Evolutionary conservation across 2,797 vertebrate genomes (phyloP), one percentile per base, ranked within the genome.

Genomic region (Neomorphus geoffroyi): DNA sequence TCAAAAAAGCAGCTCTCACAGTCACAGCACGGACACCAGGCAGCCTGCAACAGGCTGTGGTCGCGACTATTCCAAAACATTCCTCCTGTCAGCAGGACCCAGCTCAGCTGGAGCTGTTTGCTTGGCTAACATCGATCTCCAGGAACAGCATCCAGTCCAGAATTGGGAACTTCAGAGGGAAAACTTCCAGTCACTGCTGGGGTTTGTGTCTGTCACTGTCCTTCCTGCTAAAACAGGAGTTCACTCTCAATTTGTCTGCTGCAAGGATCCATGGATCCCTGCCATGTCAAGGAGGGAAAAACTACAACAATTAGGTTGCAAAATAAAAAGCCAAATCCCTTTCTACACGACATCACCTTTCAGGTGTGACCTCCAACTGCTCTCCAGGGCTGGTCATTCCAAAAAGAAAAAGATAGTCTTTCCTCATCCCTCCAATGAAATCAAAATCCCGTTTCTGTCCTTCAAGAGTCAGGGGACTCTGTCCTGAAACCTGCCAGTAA

Each of bases 11-110:
- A n/a, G 58, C 54, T 41, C 54, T 39, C 43, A 22, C 41, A 39
- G 57, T 7, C 0, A 5, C 64, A 64, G 56, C 65, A 64, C 0
- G 0, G 33, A 13, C 86, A 61, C 18, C 0, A 1, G 19, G 24
- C 60, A 67, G 28, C 11, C 14, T 46, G 13, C 15, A 19, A 7
- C 0, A 2, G 27, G 28, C 69, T 8, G 1, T 12, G 13, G 26
- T 33, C 0, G 0, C 9, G 24, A 10, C 41, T 21, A 14, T 37
- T 32, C 56, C 54, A 23, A 67, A 79, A 24, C 19, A 30, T 18
- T 67, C 61, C 58, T 50, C 19, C 48, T 13, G 21, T 1, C 62
- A 45, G 26, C 66, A 66, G 66, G 37, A 18, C 27, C 39, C 1
- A 1, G 19, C 28, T 30, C 3, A 1, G 28, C 67, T 18, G 84